Base-by-base conservation (phyloP, 2,888 invertebrate species). In the Zaprionus lineosus region DNA sequence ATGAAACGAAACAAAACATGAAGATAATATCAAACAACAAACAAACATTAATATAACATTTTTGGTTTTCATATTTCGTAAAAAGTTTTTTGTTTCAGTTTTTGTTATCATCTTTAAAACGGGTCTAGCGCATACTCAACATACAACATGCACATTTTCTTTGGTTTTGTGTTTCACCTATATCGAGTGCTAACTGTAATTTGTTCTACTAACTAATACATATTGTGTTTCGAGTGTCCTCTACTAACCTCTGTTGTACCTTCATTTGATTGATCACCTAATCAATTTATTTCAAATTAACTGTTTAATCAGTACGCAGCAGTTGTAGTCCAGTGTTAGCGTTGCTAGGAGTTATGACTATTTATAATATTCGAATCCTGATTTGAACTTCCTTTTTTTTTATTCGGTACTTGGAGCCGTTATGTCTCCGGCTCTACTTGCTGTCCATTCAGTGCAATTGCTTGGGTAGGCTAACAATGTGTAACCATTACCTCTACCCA, bases 131-230 rank as follows among this genome's bases (percentile, higher is more conserved):
- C 82, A 77, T 75, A 53, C 11, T 31, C 31, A 65, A 69, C 56
- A 66, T 63, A 68, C 59, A 43, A 68, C 72, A 72, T 68, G 74
- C 69, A 72, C 81, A 78, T 74, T 82, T 78, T 72, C 55, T 77
- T 71, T 78, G 61, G 58, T 73, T 79, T 72, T 71, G 56, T 67
- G 59, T 74, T 75, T 59, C n/a, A 74, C 56, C 63, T 76, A 57
- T 62, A 74, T 75, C 85, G 57, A 84, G 85, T 78, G 83, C 81
- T 78, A 83, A 84, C 76, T 65, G 84, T 84, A 78, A 83, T 65
- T 66, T 79, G 68, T 74, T 71, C 69, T 76, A 83, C 84, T 79
- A 83, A 85, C 81, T 63, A 64, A 67, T 61, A 55, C 47, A 55
- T 64, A 63, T 84, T 76, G 77, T 84, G 84, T 84, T 76, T 81